Percentiles rank a stretch among this genome's conserved stretches.
phyloP scores from a whole-genome alignment of 1,140 invertebrate genomes.

The Leptinotarsa undecemlineata region DNA sequence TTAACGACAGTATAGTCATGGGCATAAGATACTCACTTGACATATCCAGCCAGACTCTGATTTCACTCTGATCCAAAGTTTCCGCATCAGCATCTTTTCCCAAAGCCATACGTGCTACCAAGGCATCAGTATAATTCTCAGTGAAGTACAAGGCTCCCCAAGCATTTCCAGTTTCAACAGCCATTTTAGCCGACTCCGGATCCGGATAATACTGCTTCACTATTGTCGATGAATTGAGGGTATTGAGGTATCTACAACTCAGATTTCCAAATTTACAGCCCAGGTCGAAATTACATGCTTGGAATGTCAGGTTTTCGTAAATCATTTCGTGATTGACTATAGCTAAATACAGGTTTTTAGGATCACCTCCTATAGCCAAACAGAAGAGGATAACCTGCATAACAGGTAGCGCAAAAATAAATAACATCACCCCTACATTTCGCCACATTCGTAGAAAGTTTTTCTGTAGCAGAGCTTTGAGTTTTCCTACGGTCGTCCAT shows the following conservation, averaged over 20 bases:
- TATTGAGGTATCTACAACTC: slow-evolving; percentile 77
- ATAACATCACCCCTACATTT: slow-evolving; percentile 86
- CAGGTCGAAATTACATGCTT: slow-evolving; percentile 57
- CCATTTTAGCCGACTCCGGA: slow-evolving; percentile 67
- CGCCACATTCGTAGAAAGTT: slow-evolving; percentile 90
- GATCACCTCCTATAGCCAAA: slow-evolving; percentile 89
- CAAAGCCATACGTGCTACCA: slow-evolving; percentile 71
- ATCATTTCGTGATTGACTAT: slow-evolving; percentile 83
- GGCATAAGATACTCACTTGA: slow-evolving; percentile 71
- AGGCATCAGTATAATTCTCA: slow-evolving; percentile 78
- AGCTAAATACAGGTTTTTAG: slow-evolving; percentile 78
- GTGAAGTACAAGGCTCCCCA: slow-evolving; percentile 84
- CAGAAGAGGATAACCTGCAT: slow-evolving; percentile 94
- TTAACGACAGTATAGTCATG: no score
- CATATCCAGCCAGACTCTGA: slow-evolving; percentile 84
- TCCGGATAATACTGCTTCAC: slow-evolving; percentile 72
- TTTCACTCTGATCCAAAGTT: slow-evolving; percentile 72
- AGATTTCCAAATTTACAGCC: slow-evolving; percentile 69
- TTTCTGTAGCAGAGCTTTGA: slow-evolving; percentile 81
- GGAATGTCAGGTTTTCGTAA: slow-evolving; percentile 59
- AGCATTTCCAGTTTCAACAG: slow-evolving; percentile 73
- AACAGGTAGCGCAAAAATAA: slow-evolving; percentile 89
- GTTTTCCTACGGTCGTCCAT: slow-evolving; percentile 57
- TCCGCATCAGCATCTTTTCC: slow-evolving; percentile 70
- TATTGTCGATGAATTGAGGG: slow-evolving; percentile 69